Conservation (phyloP, 2,113 vertebrate species). For the Phalacrocorax carbo region DNA sequence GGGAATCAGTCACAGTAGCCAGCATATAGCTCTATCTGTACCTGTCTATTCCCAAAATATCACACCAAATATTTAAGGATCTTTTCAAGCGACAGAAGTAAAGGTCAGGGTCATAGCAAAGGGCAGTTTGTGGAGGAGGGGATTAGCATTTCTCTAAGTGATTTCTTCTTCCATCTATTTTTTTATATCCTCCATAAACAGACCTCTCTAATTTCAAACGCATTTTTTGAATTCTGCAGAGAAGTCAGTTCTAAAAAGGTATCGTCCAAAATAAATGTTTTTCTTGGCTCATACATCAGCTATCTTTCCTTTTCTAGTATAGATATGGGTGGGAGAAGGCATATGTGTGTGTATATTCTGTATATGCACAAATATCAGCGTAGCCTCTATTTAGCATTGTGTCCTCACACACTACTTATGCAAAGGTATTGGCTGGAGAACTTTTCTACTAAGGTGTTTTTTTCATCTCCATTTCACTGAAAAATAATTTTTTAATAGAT, state of each 20-base stretch:
- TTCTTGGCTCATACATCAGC: constrained; percentile 47
- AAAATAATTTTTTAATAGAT: constrained; percentile 25
- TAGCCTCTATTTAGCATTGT: constrained; percentile 5
- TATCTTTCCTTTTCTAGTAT: constrained; percentile 21
- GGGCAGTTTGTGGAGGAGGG: constrained; percentile 51
- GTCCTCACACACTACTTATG: neutral
- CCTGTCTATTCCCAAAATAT: constrained; percentile 69
- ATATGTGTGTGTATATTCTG: neutral
- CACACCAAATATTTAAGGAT: constrained; percentile 67
- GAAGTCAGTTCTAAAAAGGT: constrained; percentile 61
- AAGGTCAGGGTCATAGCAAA: constrained; percentile 68
- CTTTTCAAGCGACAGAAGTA: constrained; percentile 57
- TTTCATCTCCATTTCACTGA: neutral
- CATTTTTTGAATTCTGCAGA: constrained; percentile 57
- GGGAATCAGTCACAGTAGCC: constrained; percentile 13
- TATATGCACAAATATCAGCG: neutral
- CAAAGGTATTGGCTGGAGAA: neutral
- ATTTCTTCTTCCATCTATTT: constrained; percentile 58
- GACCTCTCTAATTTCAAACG: constrained; percentile 64
- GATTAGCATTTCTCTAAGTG: constrained; percentile 57
- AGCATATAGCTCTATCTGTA: constrained; percentile 49
- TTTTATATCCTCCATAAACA: constrained; percentile 58
- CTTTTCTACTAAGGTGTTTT: neutral
- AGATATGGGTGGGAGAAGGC: neutral
- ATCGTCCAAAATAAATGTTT: constrained; percentile 58